These are phyloP conservation scores for Nemotelus nigrinus DNA, from an alignment of 2,888 invertebrate species.

Conservation along the genomic window DNA sequence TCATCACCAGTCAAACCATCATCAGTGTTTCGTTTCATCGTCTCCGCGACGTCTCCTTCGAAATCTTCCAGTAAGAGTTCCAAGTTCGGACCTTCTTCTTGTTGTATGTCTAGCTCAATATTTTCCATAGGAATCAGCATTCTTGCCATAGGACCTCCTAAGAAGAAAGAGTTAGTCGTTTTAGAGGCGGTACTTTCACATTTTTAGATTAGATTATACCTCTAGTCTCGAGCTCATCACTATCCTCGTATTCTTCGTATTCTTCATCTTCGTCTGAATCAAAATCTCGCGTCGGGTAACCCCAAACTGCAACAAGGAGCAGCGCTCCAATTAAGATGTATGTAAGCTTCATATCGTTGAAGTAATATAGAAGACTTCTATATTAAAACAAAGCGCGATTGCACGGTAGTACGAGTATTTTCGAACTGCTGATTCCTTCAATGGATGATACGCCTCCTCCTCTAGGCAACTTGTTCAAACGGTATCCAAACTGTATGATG, in stretches of 20 bases:
- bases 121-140: neutral
- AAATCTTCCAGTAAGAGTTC: conserved; percentile 15
- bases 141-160: neutral
- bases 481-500: conserved; percentile 44
- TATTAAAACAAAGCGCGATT: conserved; percentile 20
- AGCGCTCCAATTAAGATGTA: conserved; percentile 27
- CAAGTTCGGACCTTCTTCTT: conserved; percentile 6
- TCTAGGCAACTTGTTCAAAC: conserved; percentile 25
- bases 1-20: neutral
- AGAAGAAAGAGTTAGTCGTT: no score
- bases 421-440: neutral
- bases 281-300: conserved; percentile 7
- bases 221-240: conserved; percentile 17
- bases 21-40: neutral
- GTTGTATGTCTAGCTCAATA: neutral
- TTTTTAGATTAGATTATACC: neutral
- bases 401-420: neutral
- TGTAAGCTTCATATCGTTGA: conserved; percentile 19
- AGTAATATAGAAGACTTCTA: conserved; percentile 24
- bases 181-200: no score
- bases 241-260: conserved; percentile 21
- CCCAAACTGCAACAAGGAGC: conserved; percentile 29
- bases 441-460: neutral
- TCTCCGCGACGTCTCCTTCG: neutral
- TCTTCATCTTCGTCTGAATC: neutral